Base-by-base conservation (phyloP, 2,113 vertebrate genomes). In the Procapra przewalskii region DNA sequence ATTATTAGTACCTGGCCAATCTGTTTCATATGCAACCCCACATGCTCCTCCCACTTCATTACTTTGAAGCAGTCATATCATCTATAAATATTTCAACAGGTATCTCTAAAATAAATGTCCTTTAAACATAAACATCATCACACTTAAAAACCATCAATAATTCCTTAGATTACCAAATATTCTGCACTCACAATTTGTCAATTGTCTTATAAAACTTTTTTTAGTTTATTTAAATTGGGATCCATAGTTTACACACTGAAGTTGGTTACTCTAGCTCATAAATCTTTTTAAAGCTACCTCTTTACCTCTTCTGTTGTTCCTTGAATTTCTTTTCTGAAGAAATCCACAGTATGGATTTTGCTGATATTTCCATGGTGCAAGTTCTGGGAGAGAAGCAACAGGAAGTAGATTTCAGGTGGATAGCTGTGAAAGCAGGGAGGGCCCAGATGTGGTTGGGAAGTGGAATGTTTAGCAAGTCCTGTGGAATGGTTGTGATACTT, bases 71-170 rank as follows among this genome's bases (percentile, higher is more conserved):
- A 93, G 88, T 92, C 55, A 60, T 80, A 62, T 54, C n/a, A 60
- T 50, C 77, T 82, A 8, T 52, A 55, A 88, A 48, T 86, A 62
- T 52, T 88, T 80, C 71, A 62, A 12, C 31, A 81, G 15, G 6
- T 52, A 79, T 40, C 48, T 93, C 57, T 92, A 88, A 96, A 91
- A 84, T 75, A 91, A 91, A 31, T 82, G 40, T 90, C 94, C 64
- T 90, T 64, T 52, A 93, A 92, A 59, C 64, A 40, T 79, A 93
- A 92, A 59, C 17, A 82, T 25, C 43, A 23, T 45, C 50, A 83
- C 10, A 71, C 29, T 96, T 79, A 88, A 79, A 88, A 94, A 45
- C 64, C 45, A 80, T 85, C 36, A 83, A 54, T 86, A 85, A 94
- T 90, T 90, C 27, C 43, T 82, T 92, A 59, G 52, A 82, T 89